Base-by-base conservation (phyloP, 2,888 invertebrate species). In the Lapara coniferarum region DNA sequence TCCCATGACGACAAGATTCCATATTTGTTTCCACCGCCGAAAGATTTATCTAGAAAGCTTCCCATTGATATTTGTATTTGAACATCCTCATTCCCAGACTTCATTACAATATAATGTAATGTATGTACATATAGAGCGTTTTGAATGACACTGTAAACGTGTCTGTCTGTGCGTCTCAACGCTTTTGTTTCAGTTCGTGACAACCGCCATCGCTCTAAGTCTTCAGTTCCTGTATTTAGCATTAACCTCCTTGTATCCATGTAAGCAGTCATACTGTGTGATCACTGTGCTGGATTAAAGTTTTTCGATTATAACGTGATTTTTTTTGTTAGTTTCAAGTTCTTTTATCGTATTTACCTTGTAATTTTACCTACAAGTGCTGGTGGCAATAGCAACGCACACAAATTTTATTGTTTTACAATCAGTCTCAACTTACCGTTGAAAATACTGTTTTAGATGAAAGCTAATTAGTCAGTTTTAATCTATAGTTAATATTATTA, bases 81-180 rank as follows among this genome's bases (percentile, higher is more conserved):
- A 75, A 76, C 56, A 56, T 76, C 76, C 81, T 73, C 74, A 77
- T 81, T 81, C 80, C 74, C 79, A 80, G 55, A 75, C 68, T 75
- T 72, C 74, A 77, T 81, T 78, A 76, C 69, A 77, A 77, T 81
- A 46, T 63, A 63, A 80, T 79, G 66, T 72, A 72, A 75, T 74
- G 72, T 74, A 75, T 76, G 72, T 73, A 71, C 69, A 75, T 76
- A 69, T 70, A 69, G 67, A 69, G 59, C 73, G 70, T 74, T 74
- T 78, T 78, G 73, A 77, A 77, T 72, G 71, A 75, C 71, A 74
- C 56, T 69, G 74, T 71, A 71, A 72, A 73, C 73, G 72, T 74
- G 73, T 74, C 73, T 75, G 78, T 79, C 76, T 75, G 78, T 81
- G 79, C 78, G 78, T 78, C 77, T 77, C 78, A 78, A 71, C 55